Base-by-base conservation (phyloP, 2,888 invertebrate genomes). In the Agrochola litura region DNA sequence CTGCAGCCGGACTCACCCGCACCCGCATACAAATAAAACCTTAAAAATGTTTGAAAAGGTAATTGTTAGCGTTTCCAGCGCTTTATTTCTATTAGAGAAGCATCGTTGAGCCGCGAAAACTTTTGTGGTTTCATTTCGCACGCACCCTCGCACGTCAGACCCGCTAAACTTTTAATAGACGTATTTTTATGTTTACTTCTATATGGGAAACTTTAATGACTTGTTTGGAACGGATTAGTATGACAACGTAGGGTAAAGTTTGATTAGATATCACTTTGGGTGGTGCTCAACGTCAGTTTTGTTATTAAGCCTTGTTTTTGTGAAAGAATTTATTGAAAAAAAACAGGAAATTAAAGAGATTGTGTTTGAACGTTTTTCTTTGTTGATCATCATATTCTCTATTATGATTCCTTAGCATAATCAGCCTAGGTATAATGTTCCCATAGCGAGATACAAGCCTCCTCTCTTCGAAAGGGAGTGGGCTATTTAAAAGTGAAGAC, bases 61-160 rank as follows among this genome's bases (percentile, higher is more conserved):
- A 79, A 76, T 67, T 64, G 63, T 60, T 61, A 83, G 79, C 73
- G 25, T 71, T 73, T 86, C 58, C 66, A 86, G 83, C 73, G 66
- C 76, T 78, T 73, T 76, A 71, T 77, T 79, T 86, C 70, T 81
- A 79, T 79, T 79, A 67, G 63, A 46, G 66, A 78, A 81, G 74
- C 75, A 85, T 83, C 60, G 65, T 49, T 74, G 83, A 75, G 71
- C 74, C 73, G 77, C 79, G 83, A 78, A 86, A 89, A 89, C 84
- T 90, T 91, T 88, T 86, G 89, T 73, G 88, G 89, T 88, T 89
- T 86, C 78, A 87, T 86, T 89, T 84, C 76, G 80, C 88, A 89
- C 89, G 89, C 89, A 90, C 83, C 84, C 81, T 85, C 75, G 72
- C 77, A 68, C 85, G 71, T 78, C 58, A 73, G 61, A 54, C 56